phyloP scores from a whole-genome alignment of 2,888 invertebrate genomes.

The Nudaria mundana region DNA sequence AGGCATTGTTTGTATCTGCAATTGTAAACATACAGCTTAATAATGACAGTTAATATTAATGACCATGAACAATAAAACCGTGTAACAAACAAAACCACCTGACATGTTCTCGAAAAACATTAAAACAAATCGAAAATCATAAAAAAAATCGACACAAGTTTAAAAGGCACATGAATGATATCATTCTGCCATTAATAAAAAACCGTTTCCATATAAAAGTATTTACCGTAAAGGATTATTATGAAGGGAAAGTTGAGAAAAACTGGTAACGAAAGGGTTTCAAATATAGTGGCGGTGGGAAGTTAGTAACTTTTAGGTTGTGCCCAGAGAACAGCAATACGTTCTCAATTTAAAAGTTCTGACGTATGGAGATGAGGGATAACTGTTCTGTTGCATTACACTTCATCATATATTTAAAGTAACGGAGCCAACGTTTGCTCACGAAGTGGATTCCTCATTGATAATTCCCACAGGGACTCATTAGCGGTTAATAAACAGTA shows the following conservation, averaged over 20 bases:
- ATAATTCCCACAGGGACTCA: no score
- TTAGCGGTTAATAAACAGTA: no score
- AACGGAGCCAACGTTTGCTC: no score
- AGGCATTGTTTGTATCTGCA: no score
- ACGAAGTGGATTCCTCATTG: no score
- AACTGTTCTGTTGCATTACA: no score
- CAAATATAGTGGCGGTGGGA: background rate
- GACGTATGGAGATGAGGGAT: background rate
- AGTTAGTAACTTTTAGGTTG: background rate
- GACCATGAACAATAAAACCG: no score
- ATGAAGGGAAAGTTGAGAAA: constrained; percentile 3
- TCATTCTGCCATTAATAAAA: constrained; percentile 2
- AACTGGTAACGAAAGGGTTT: constrained; percentile 8
- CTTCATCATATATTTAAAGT: no score
- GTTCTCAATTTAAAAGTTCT: background rate
- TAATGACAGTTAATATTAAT: no score
- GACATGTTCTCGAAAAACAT: background rate
- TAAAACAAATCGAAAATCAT: background rate
- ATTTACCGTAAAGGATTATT: constrained; percentile 2
- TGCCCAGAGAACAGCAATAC: background rate
- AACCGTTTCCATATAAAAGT: constrained; percentile 1
- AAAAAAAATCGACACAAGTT: background rate
- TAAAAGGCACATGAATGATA: background rate
- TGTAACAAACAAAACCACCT: no score
- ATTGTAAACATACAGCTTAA: no score